Base-by-base conservation (phyloP, 2,113 vertebrate genomes). In the Etheostoma cragini region DNA sequence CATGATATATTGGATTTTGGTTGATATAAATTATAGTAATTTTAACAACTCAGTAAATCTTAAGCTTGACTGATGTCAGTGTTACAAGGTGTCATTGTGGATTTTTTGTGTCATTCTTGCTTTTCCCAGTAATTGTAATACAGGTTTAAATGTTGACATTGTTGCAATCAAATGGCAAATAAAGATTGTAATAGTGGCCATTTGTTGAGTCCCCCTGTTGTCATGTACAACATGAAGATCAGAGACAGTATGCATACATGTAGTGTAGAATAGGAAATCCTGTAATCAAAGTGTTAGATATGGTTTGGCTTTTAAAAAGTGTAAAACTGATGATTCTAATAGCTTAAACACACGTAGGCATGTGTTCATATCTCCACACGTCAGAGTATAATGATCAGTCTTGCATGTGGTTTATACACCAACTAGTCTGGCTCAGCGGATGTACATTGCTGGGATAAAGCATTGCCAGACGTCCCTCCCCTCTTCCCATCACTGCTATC, bases 371-470 rank as follows among this genome's bases (percentile, higher is more conserved):
- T 15, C 4, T 50, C 46, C 22, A 22, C 26, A 50, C 2, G 22
- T 57, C 38, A 49, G 14, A 61, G 22, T 6, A 26, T 13, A 77
- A 56, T 8, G 26, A 42, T 4, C n/a, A 10, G 5, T 5, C 78
- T n/a, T 38, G 21, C 26, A 22, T 47, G 65, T 75, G 71, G 81
- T 86, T 87, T 63, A 79, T 58, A 58, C 45, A 30, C 21, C 19
- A 17, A 4, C 14, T 35, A 35, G 35, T 35, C 35, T 35, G 35
- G 35, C 7, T 35, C 35, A 35, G 8, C 6, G 35, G 35, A 38
- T 38, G 35, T 8, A 38, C 35, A 38, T 38, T 38, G 35, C 35
- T 8, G 35, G 35, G 35, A 35, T 35, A 7, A 7, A 35, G 35
- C 35, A 7, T 35, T 35, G 35, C 35, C 35, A 1, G 35, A 38